Percentiles rank a stretch among this genome's conserved stretches.
phyloP scores from a whole-genome alignment of 2,797 vertebrate genomes.

The Pygocentrus nattereri region DNA sequence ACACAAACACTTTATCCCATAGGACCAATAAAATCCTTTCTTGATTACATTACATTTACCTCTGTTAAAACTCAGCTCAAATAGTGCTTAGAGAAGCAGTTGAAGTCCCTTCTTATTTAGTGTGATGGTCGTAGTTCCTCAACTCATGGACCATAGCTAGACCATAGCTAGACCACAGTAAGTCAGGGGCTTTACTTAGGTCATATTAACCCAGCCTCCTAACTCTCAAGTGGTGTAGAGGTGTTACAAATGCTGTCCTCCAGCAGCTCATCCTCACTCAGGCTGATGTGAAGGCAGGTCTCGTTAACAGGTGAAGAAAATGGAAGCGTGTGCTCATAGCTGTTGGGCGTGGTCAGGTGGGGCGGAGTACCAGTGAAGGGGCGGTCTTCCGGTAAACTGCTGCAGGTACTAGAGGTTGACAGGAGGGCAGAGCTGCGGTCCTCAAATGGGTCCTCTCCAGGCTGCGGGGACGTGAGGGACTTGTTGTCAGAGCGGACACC shows the following conservation, averaged over 20 bases:
- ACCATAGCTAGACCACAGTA: background rate
- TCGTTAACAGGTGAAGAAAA: conserved; percentile 76
- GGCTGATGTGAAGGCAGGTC: conserved; percentile 88
- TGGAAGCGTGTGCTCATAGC: conserved; percentile 62
- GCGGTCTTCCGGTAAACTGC: conserved; percentile 72
- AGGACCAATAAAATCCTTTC: background rate
- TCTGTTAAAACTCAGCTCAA: conserved; percentile 2
- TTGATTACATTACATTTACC: background rate
- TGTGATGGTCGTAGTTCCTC: background rate
- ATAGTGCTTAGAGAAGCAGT: background rate
- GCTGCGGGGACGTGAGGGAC: conserved; percentile 66
- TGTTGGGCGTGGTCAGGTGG: conserved; percentile 33
- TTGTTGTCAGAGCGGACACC: conserved; percentile 79
- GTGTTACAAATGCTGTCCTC: conserved; percentile 73
- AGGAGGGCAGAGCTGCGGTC: conserved; percentile 66
- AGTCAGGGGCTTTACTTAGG: conserved; percentile 17
- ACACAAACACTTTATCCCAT: background rate
- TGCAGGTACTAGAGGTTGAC: conserved; percentile 74
- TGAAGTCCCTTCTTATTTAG: background rate
- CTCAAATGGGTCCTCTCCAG: conserved; percentile 76
- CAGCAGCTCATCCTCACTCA: conserved; percentile 86
- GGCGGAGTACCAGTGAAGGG: conserved; percentile 42
- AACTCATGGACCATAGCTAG: no score
- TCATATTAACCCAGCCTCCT: conserved; percentile 30
- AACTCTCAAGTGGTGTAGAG: conserved; percentile 66